phyloP scores from a whole-genome alignment of 2,797 vertebrate genomes.

The Anomalospiza imberbis region DNA sequence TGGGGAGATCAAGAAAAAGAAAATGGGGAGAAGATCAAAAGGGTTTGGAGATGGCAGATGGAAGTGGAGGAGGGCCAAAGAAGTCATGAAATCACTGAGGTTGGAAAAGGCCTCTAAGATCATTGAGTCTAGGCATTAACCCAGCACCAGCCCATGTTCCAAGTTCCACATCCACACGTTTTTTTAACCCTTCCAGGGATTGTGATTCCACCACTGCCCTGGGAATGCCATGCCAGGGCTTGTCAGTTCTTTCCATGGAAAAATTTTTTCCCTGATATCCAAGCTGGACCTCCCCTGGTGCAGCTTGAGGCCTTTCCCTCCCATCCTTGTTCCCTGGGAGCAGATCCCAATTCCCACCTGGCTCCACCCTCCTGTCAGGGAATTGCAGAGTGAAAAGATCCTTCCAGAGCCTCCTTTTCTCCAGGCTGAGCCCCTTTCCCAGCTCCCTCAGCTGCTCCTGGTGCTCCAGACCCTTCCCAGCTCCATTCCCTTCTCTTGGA shows the following conservation, averaged over 20 bases:
- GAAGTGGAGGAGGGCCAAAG: not conserved
- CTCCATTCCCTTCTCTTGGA: not conserved
- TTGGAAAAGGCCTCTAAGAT: not conserved
- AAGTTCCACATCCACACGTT: not conserved
- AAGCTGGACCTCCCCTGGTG: too few species aligned
- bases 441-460: not conserved
- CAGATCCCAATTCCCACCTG: not conserved
- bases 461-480: not conserved
- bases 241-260: not conserved
- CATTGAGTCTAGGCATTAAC: accelerated
- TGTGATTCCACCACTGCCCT: not conserved
- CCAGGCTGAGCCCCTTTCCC: not conserved
- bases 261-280: not conserved
- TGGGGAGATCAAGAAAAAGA: not conserved
- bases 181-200: not conserved
- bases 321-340: not conserved
- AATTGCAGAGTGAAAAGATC: not conserved
- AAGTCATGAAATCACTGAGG: not conserved
- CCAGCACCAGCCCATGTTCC: not conserved
- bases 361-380: not conserved
- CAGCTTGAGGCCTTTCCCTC: accelerated
- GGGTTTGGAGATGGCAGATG: not conserved
- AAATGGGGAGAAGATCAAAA: not conserved
- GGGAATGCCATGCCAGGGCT: not conserved
- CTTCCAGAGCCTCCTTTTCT: not conserved